phyloP scores from a whole-genome alignment of 2,888 invertebrate species.

The Epinotia nisella region DNA sequence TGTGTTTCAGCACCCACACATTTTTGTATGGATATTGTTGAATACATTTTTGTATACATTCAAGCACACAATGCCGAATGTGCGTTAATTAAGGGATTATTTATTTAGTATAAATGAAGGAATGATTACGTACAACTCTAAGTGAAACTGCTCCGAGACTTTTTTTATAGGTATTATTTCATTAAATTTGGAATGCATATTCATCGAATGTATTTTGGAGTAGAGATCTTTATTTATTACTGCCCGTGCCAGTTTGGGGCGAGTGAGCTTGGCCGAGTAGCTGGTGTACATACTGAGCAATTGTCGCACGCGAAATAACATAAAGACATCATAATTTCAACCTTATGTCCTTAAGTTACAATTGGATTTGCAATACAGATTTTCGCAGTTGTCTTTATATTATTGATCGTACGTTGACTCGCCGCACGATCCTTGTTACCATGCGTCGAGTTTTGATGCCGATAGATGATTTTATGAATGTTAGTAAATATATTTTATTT shows the following conservation, averaged over 20 bases:
- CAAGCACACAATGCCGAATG: slow-evolving; percentile 51
- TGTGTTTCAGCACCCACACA: slow-evolving; percentile 33
- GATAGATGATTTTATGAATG: slow-evolving; percentile 70
- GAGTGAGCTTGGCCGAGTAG: slow-evolving; percentile 23
- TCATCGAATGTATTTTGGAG: slow-evolving; percentile 54
- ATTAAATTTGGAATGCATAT: slow-evolving; percentile 31
- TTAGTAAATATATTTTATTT: slow-evolving; percentile 80
- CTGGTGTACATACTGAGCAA: slow-evolving; percentile 54
- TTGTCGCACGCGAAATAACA: slow-evolving; percentile 38
- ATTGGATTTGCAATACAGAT: background rate
- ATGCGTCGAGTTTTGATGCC: slow-evolving; percentile 60
- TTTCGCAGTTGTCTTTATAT: slow-evolving; percentile 8
- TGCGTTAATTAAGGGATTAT: slow-evolving; percentile 60
- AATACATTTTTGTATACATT: slow-evolving; percentile 41
- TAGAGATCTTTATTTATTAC: slow-evolving; percentile 59
- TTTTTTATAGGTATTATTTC: slow-evolving; percentile 41
- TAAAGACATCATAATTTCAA: background rate
- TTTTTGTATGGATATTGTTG: slow-evolving; percentile 40
- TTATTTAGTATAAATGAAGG: slow-evolving; percentile 65
- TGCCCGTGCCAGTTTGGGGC: slow-evolving; percentile 18
- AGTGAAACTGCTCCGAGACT: slow-evolving; percentile 29
- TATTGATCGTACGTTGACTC: slow-evolving; percentile 45
- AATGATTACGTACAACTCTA: slow-evolving; percentile 50
- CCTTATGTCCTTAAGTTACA: background rate
- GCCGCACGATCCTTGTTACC: slow-evolving; percentile 57